Base-by-base conservation (phyloP, 2,113 vertebrate genomes). In the Nerophis ophidion region DNA sequence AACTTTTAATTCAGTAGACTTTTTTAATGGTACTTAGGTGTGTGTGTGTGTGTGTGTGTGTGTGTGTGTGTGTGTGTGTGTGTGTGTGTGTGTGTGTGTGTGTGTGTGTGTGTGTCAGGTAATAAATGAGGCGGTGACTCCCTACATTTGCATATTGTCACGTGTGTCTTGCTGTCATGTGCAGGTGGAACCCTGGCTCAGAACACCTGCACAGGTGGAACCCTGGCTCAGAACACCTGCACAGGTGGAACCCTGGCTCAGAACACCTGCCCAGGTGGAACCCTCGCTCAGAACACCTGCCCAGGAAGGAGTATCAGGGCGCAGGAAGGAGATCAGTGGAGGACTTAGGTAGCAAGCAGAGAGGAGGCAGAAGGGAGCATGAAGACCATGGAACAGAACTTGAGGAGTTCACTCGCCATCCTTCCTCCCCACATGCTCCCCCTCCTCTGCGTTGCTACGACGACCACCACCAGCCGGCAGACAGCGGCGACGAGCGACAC, bases 261-360 rank as follows among this genome's bases (percentile, higher is more conserved):
- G 26, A 26, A 26, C 26, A 26, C 26, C 26, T 26, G 26, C 26
- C 3, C 83, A 97, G 95, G 83, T 95, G 92, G 87, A 94, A 95
- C 68, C 93, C 93, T 66, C 93, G 94, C 48, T 99, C 96, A 0
- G 95, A 98, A 82, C 95, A 94, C 87, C 81, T 98, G 70, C 92
- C 95, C 11, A 91, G 95, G 6, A 98, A 96, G 81, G 87, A 85
- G 1, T 96, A 94, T 67, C 91, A 88, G 0, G 71, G 90, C 1
- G 89, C 90, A 0, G 90, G 91, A 61, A 91, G 92, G 0, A 93
- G 92, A 48, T 99, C 96, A 6, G 90, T 97, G 86, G 95, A 97
- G 0, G 95, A 99, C 79, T 89, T 99, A 77, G 88, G 69, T 89
- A 90, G 64, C 88, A 86, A 66, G 54, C 77, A 11, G 47, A 81